Evolutionary conservation across 2,888 invertebrate genomes (phyloP), one percentile per base, ranked within the genome.

Genomic region (Nemotelus nigrinus): DNA sequence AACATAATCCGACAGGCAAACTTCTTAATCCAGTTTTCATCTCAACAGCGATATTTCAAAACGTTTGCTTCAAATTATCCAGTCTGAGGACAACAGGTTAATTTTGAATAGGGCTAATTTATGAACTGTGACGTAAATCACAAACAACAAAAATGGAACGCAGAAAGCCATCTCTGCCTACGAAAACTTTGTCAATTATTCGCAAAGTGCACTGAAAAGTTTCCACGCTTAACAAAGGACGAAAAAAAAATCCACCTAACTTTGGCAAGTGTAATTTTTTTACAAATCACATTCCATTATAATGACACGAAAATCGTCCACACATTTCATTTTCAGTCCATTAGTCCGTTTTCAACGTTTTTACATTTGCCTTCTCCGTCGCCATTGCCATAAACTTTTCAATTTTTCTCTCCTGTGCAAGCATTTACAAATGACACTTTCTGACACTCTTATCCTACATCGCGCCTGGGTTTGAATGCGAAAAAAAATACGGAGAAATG

Each of bases 311-410:
- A 60, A 74, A 74, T 74, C 60, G 47, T 74, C 74, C 60, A 60
- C 74, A 60, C 74, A 74, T 74, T 74, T 74, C 74, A 74, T 74
- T 74, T 74, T 60, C 74, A 74, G 60, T 74, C 74, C 74, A 74
- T 74, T 74, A 74, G 74, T 74, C 47, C 63, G 74, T 60, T 60
- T 70, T 63, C 63, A 25, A 50, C 60, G 48, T 60, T 55, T 63
- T 72, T 72, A 45, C n/a, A 67, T 47, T 45, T 58, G 45, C 58
- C n/a, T 47, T 7, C 45, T 47, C 71, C 50, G 25, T 50, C 10
- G 25, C 39, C 39, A 48, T 41, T 41, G 70, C 55, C 53, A 41
- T 44, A 63, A 70, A 70, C 70, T 70, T 58, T 45, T 72, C 58
- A 57, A 45, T 72, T 72, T 72, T 72, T 57, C 60, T n/a, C 53